Conservation (phyloP, 2,888 invertebrate genomes). For the Melanchra persicariae region DNA sequence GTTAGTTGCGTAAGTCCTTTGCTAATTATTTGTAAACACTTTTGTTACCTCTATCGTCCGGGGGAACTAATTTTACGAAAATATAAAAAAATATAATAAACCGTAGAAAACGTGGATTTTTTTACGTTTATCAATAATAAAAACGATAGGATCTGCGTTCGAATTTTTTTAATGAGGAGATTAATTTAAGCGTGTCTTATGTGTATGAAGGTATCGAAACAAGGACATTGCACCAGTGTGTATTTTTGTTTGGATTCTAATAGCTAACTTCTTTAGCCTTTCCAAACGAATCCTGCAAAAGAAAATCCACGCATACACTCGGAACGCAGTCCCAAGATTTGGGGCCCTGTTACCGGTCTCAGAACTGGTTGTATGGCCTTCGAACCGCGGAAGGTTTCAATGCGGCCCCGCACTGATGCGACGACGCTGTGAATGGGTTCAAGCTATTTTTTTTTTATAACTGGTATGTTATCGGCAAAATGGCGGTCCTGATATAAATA, state of each 20-base stretch:
- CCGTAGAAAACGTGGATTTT: too few species aligned
- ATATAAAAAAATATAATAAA: too few species aligned
- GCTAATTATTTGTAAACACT: too few species aligned
- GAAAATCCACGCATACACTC: constrained; percentile 43
- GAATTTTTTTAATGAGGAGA: too few species aligned
- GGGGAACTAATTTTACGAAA: too few species aligned
- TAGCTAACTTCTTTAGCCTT: neutral
- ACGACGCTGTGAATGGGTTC: constrained; percentile 50
- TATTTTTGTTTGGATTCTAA: neutral
- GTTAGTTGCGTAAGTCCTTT: too few species aligned
- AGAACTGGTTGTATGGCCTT: constrained; percentile 86
- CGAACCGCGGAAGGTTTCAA: constrained; percentile 82
- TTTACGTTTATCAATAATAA: too few species aligned
- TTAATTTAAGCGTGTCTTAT: too few species aligned
- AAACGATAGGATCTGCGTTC: too few species aligned
- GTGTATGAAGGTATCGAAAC: neutral
- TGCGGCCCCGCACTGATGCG: constrained; percentile 77
- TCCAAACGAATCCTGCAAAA: constrained; percentile 40
- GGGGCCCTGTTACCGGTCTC: constrained; percentile 77
- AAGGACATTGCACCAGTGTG: too few species aligned
- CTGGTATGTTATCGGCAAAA: constrained; percentile 48
- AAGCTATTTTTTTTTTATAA: constrained; percentile 54
- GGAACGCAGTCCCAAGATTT: constrained; percentile 50
- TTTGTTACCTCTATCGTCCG: too few species aligned
- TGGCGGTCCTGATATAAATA: constrained; percentile 43